These are phyloP conservation scores for Potamarius usumacintae DNA, from an alignment of 2,113 vertebrate genomes.

Conservation along the genomic window DNA sequence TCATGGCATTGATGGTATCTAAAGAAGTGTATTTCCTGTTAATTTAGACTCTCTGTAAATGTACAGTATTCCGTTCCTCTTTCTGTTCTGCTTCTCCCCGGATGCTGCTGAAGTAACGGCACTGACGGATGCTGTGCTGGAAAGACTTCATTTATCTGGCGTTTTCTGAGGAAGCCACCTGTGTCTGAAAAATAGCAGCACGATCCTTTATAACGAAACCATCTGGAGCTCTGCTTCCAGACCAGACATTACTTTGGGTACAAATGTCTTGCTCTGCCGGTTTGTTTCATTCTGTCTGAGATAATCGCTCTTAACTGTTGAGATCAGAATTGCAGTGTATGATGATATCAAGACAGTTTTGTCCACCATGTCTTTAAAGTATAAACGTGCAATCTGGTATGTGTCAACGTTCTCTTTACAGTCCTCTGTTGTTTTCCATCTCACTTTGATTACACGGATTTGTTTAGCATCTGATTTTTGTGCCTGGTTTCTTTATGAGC, in stretches of 20 bases:
- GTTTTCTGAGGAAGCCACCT: slow-evolving; percentile 32
- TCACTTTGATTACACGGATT: neutral
- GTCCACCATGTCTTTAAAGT: neutral
- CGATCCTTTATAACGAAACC: neutral
- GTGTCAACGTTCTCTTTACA: neutral
- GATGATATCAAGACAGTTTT: neutral
- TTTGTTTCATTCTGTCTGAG: neutral
- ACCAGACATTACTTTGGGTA: slow-evolving; percentile 19
- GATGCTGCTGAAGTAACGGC: neutral
- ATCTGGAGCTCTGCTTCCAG: slow-evolving; percentile 24
- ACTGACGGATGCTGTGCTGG: neutral
- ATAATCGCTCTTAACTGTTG: neutral
- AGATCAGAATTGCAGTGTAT: neutral
- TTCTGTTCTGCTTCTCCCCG: neutral
- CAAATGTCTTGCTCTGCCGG: neutral
- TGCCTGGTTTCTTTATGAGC: neutral
- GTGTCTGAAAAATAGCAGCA: slow-evolving; percentile 9
- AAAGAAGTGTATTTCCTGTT: neutral
- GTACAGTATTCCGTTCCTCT: no score
- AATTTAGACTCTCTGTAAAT: neutral
- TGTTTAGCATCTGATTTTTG: neutral
- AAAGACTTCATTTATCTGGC: neutral
- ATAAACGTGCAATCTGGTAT: neutral
- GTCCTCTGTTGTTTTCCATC: neutral
- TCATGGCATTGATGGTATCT: neutral